Evolutionary conservation across 2,888 invertebrate genomes (phyloP), one percentile per base, ranked within the genome.

Genomic region (Melanotus villosus): DNA sequence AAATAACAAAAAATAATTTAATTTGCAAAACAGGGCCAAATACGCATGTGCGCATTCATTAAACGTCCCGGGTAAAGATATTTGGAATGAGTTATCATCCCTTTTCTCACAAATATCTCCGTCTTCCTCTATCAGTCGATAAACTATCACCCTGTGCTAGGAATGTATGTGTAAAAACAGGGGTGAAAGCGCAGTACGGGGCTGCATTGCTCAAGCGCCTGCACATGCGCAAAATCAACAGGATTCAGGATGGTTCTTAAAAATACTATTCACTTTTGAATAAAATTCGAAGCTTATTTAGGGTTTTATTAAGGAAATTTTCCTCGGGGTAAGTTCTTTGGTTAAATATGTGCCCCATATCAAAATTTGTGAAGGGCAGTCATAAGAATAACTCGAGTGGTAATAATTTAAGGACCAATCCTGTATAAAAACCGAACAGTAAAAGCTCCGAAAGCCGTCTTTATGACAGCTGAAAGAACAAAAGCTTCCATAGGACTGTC

Each of bases 1-100:
- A 73, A 76, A 73, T 68, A 60, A 67, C 65, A 76, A 75, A 74
- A 73, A 71, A 73, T 75, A 76, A 76, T 76, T 75, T 74, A 76
- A 76, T 76, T 75, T 76, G 58, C 56, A 68, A 67, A 68, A 68
- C 60, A 68, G 57, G 63, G 60, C 62, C 65, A 12, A 63, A 26
- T 30, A 72, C 62, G 73, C 73, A 70, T 54, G 72, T 69, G 72
- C 63, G 18, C 19, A 21, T 16, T 19, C 43, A 65, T 36, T 6
- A 58, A 57, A 47, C 56, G 34, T 66, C 74, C 59, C 47, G 57
- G 60, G 58, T 57, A 71, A 74, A 75, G 72, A 56, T 47, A 73
- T 54, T 68, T 50, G 45, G 75, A 72, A 76, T 73, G 71, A 66
- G 65, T 67, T 76, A 74, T 73, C 71, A 59, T 72, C 71, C 72